Base-by-base conservation (phyloP, 2,888 invertebrate species). In the Netelia inedita region DNA sequence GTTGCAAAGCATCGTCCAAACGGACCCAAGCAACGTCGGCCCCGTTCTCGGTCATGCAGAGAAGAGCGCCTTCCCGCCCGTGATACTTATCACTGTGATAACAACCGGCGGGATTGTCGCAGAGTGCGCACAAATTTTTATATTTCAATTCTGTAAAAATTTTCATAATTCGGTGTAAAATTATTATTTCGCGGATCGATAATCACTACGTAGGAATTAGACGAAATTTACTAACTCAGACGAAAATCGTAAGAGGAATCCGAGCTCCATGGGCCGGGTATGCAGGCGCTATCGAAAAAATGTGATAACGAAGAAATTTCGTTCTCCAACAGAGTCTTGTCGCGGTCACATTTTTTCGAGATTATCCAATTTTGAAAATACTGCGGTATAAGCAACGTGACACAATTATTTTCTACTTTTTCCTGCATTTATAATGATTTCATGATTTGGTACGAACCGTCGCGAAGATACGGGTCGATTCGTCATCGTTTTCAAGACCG, bases 1-100 rank as follows among this genome's bases (percentile, higher is more conserved):
- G 96, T 43, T 94, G 92, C 23, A 92, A 92, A 11, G 96, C 95
- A 90, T 97, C 97, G 87, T 96, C 96, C 0, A 96, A 94, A 86
- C 97, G 96, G 0, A 96, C 96, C 97, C 98, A 98, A 1, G 97
- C 96, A 41, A 98, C 95, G 91, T 98, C 97, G 0, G 98, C 98
- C 0, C 95, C 95, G 14, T 96, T 96, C 85, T 97, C 97, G 0
- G 96, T 95, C 23, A 98, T 94, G 89, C 99, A 99, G 46, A 95
- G 94, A 2, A 98, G 94, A 0, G 98, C 96, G 0, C 98, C 98
- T 63, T 96, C 95, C 85, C 96, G 95, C 1, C 98, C 98, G 95
- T 97, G 97, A 93, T 97, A 98, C 74, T 96, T 96, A 93, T 98
- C 98, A 2, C 94, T 94, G 0, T 92, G 92, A 0, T 95, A 95